Base-by-base conservation (phyloP, 2,113 vertebrate genomes). In the Ellobius talpinus region DNA sequence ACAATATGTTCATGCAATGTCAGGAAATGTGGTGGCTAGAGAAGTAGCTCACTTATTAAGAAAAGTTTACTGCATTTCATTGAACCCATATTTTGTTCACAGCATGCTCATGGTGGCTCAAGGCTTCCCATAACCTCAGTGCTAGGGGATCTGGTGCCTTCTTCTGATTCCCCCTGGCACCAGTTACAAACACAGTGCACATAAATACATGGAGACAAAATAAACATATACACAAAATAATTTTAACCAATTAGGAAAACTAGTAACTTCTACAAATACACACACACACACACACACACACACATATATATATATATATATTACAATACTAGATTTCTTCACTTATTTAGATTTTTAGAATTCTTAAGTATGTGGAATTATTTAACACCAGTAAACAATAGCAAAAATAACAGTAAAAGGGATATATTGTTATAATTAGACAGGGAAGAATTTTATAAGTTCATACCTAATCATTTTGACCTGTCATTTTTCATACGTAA, bases 281-380 rank as follows among this genome's bases (percentile, higher is more conserved):
- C n/a, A n/a, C n/a, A n/a, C n/a, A n/a, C n/a, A n/a, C n/a, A n/a
- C n/a, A n/a, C n/a, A n/a, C n/a, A n/a, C n/a, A n/a, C n/a, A n/a
- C n/a, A n/a, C n/a, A 52, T 52, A 52, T 52, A 52, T 50, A 47
- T 47, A 47, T 47, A 47, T 10, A 50, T 50, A 50, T 92, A 66
- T 78, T 42, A 45, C 4, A 70, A 84, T 94, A 65, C 31, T 85
- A 50, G 45, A 10, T 55, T 55, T 66, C 21, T 45, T 81, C 11
- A 93, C 50, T 5, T 45, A 82, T 86, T 88, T 90, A 11, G 3
- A 50, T 88, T 93, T 36, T 85, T n/a, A 88, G 47, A 88, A 93
- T 87, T 14, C 39, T 81, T 84, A 94, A 92, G 55, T 77, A 88
- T 76, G 7, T 74, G 1, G 16, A 81, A 73, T 95, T 89, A 47